Percentiles rank a stretch among this genome's conserved stretches.
Conservation (phyloP, 1,140 invertebrate genomes). For the Bombus vancouverensis region DNA sequence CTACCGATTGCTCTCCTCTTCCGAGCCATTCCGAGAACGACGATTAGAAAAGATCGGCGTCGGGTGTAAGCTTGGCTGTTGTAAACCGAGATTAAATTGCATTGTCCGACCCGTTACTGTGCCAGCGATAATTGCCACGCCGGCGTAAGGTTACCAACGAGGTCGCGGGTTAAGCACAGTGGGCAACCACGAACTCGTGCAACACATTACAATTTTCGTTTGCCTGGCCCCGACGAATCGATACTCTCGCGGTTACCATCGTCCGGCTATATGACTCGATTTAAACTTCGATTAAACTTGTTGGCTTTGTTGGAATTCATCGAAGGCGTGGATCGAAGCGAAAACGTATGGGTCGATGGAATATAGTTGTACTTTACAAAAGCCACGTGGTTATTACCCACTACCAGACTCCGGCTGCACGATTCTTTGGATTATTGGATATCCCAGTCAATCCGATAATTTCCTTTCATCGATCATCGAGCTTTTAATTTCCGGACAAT, state of each 20-base stretch:
- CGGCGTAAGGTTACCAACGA: conserved; percentile 24
- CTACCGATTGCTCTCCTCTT: not conserved
- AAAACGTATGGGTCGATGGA: not conserved
- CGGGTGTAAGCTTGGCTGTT: conserved; percentile 26
- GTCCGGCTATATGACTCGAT: conserved; percentile 4
- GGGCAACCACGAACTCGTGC: conserved; percentile 1
- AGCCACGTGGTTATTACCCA: not conserved
- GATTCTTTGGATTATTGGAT: not conserved
- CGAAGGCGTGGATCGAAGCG: not conserved
- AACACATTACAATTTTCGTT: conserved; percentile 50
- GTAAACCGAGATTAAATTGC: conserved; percentile 55
- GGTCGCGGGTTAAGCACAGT: conserved; percentile 30
- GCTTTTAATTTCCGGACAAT: not conserved
- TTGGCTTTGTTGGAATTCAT: not conserved
- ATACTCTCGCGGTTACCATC: not conserved
- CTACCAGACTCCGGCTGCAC: not conserved
- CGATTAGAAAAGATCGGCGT: conserved; percentile 56
- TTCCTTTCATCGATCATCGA: not conserved
- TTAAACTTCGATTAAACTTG: conserved; percentile 11
- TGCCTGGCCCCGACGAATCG: not conserved
- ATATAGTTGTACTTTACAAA: not conserved
- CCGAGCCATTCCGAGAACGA: conserved; percentile 4
- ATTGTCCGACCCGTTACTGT: conserved; percentile 38
- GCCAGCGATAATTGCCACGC: conserved; percentile 46
- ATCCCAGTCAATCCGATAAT: not conserved